Evolutionary conservation across 2,113 vertebrate species (phyloP), one percentile per base, ranked within the genome.

Genomic region (Atrichornis clamosus): DNA sequence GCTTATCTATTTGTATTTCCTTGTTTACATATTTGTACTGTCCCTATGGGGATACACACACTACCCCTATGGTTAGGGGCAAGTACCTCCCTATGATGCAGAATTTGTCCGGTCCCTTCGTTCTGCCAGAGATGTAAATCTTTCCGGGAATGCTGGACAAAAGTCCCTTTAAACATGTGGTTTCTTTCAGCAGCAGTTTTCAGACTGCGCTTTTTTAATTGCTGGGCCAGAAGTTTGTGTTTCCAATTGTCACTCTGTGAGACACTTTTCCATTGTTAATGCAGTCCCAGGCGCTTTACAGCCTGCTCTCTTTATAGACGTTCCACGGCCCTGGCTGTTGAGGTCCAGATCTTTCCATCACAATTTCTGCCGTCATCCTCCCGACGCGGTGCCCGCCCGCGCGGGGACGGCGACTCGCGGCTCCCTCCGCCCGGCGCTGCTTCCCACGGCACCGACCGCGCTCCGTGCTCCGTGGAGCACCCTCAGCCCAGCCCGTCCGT

Each of bases 171-270:
- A 52, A 68, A 63, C 72, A 59, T 87, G 87, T 19, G 85, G 77
- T 76, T 95, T 81, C 70, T 79, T 72, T 73, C 87, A 60, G 67
- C 91, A 83, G 74, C 84, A 62, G 69, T 78, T 89, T 64, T 53
- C 77, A 53, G 84, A 26, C 93, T 84, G 84, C 2, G 4, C 80
- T 59, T 46, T 68, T 47, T 65, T 32, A 83, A 73, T 5, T 26
- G 74, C 67, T 50, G 84, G 81, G 84, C 63, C 68, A 65, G 67
- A 73, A 93, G 94, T 93, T 91, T 96, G 78, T 93, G 89, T 93
- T 95, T 96, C 90, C 58, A 95, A 91, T 91, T 95, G 92, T 94
- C 92, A 44, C 94, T 60, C 85, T 70, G n/a, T 4, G 67, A 81
- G 95, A 58, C 50, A 1, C 86, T 80, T 47, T 18, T 49, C 79